Percentiles rank a stretch among this genome's conserved stretches.
Evolutionary conservation across 2,888 invertebrate species (phyloP).

Genomic region (Brassicogethes aeneus): DNA sequence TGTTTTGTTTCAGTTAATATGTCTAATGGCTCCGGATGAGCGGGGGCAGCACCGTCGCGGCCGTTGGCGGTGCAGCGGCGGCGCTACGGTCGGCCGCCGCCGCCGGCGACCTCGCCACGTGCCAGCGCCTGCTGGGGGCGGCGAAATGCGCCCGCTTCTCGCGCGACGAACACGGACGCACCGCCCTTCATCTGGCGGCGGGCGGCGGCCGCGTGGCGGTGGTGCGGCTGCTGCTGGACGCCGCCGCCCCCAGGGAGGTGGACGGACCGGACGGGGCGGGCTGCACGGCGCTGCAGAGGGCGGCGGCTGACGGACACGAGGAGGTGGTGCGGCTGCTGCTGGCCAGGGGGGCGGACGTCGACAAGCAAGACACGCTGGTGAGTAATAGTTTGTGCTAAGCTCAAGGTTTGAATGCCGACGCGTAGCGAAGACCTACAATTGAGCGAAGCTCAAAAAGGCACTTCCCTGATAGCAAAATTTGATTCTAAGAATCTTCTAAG

Average conservation of each 20-base stretch:
- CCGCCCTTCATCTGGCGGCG: conserved; percentile 38
- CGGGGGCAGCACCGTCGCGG: conserved; percentile 22
- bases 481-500: too few relatives aligned
- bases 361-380: conserved; percentile 68
- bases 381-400: too few relatives aligned
- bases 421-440: too few relatives aligned
- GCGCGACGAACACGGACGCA: conserved; percentile 36
- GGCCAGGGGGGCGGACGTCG: conserved; percentile 57
- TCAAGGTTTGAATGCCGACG: too few relatives aligned
- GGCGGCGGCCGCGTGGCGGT: conserved; percentile 35
- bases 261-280: conserved; percentile 50
- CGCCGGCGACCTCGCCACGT: conserved; percentile 34
- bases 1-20: conserved; percentile 29
- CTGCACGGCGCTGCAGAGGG: conserved; percentile 67
- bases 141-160: conserved; percentile 36
- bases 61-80: conserved; percentile 28
- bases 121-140: conserved; percentile 31
- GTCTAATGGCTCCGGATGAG: conserved; percentile 39
- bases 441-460: too few relatives aligned
- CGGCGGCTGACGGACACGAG: conserved; percentile 74
- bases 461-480: too few relatives aligned
- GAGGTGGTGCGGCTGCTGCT: conserved; percentile 63
- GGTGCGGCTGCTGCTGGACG: conserved; percentile 34
- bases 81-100: conserved; percentile 37
- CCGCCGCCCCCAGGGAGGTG: conserved; percentile 42